A percentile compares a stretch with the other conserved stretches of the same genome.
phyloP scores from a whole-genome alignment of 1,140 invertebrate species.

The Temnothorax longispinosus region DNA sequence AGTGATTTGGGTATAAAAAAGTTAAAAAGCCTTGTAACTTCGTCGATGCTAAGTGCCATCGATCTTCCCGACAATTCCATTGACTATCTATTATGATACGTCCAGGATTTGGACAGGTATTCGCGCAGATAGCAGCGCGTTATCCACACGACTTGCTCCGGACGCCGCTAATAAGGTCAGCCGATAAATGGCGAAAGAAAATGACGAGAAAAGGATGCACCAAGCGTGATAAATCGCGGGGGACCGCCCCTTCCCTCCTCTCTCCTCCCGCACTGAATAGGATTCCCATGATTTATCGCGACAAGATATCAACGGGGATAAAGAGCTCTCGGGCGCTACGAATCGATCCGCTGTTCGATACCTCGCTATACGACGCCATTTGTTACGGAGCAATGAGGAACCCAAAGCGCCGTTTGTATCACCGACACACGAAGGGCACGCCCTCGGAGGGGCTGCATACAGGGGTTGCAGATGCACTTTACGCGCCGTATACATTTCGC shows the following conservation, averaged over 20 bases:
- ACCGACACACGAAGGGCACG: background rate
- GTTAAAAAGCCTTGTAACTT: background rate
- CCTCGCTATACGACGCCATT: conserved; percentile 41
- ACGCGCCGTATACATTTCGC: background rate
- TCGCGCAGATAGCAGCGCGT: background rate
- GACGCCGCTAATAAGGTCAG: conserved; percentile 60
- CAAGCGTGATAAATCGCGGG: conserved; percentile 69
- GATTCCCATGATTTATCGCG: conserved; percentile 76
- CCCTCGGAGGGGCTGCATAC: background rate
- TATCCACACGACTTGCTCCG: conserved; percentile 14
- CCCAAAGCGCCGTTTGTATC: conserved; percentile 36
- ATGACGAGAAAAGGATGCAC: conserved; percentile 28
- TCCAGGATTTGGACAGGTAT: conserved; percentile 4
- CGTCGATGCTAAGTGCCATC: background rate
- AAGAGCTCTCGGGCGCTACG: conserved; percentile 66
- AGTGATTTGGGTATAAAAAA: background rate
- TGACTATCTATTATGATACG: background rate
- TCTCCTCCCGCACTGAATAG: conserved; percentile 48
- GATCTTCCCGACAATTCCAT: conserved; percentile 3
- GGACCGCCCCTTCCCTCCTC: conserved; percentile 28
- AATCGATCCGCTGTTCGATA: conserved; percentile 55
- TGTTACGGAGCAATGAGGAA: conserved; percentile 55
- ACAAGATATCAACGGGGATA: conserved; percentile 74
- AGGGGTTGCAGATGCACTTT: background rate
- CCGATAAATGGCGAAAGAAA: conserved; percentile 56